Conservation (phyloP, 2,797 vertebrate genomes). For the Euphonia xanthogaster region DNA sequence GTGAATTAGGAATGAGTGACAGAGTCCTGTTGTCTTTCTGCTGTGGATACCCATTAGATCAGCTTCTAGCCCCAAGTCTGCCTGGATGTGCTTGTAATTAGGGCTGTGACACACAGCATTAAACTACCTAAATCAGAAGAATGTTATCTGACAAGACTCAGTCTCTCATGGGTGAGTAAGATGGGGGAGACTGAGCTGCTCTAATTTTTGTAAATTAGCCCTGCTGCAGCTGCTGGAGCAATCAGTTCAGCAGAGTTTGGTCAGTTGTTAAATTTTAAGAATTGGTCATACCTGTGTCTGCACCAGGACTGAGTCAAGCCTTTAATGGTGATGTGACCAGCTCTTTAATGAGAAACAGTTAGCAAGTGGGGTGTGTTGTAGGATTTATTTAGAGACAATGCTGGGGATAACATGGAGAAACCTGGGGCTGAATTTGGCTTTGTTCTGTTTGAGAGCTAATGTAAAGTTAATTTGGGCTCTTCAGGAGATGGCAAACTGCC, state of each 20-base stretch:
- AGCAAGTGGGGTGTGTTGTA: background rate
- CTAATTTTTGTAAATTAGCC: background rate
- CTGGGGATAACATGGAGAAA: background rate
- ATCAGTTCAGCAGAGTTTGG: background rate
- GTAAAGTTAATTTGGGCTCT: background rate
- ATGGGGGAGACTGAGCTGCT: background rate
- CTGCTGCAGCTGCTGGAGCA: background rate
- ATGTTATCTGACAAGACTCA: background rate
- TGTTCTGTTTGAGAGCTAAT: background rate
- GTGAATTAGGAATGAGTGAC: background rate
- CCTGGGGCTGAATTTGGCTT: background rate
- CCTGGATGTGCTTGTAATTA: background rate
- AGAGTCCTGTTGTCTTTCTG: background rate
- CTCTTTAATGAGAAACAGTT: background rate
- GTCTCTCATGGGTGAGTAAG: background rate
- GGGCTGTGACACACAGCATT: background rate
- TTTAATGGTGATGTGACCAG: background rate
- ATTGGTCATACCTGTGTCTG: background rate
- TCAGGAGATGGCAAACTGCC: slow-evolving; percentile 92
- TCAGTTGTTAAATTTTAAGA: background rate
- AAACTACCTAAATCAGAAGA: background rate
- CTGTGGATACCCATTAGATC: background rate
- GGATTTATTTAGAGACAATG: background rate
- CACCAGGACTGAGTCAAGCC: background rate
- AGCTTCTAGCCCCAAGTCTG: background rate